phyloP scores from a whole-genome alignment of 1,140 invertebrate species.

The Aphis gossypii region DNA sequence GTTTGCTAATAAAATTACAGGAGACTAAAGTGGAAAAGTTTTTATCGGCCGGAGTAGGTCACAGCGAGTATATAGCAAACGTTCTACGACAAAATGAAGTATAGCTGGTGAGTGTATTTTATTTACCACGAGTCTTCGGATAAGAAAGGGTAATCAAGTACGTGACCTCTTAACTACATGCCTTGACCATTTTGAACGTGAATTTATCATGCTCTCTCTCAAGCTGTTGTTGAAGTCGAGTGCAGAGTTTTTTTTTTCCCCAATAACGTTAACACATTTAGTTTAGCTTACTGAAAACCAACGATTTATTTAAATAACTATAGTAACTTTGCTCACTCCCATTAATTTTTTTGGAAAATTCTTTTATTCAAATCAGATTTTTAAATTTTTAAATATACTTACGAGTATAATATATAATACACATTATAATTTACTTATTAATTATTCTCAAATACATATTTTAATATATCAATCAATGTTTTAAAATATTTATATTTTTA shows the following conservation, averaged over 20 bases:
- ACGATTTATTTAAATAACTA: neutral
- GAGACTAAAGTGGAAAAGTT: neutral
- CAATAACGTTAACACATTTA: neutral
- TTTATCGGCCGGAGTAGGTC: neutral
- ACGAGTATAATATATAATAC: neutral
- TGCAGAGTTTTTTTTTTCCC: neutral
- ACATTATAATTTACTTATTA: no score
- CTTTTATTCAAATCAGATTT: neutral
- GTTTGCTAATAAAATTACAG: neutral
- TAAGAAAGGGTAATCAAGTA: conserved; percentile 27
- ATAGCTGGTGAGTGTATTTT: neutral
- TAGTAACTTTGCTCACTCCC: neutral
- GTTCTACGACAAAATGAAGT: neutral
- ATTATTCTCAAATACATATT: no score
- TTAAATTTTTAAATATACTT: neutral
- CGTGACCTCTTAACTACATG: conserved; percentile 32
- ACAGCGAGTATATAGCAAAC: neutral
- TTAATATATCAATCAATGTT: no score
- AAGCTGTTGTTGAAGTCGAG: neutral
- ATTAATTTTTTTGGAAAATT: neutral
- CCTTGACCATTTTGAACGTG: neutral
- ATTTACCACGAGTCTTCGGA: neutral
- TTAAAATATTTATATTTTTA: neutral
- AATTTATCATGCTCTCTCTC: neutral
- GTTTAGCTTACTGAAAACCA: neutral